Evolutionary conservation across 2,888 invertebrate genomes (phyloP).

Genomic region (Agrotis clavis): DNA sequence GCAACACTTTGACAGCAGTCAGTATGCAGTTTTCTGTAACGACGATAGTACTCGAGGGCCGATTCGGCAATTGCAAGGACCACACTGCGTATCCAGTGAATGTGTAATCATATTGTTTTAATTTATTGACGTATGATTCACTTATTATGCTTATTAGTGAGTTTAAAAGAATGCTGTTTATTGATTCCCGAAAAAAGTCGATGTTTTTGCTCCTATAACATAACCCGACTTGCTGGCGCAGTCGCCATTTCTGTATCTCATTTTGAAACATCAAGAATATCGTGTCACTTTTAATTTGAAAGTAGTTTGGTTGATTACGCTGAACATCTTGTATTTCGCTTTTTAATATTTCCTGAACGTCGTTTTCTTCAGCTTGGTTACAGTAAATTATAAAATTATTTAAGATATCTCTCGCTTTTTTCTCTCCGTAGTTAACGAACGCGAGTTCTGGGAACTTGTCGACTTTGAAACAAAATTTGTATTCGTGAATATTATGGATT

Average conservation of each 20-base stretch:
- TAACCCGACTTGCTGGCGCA: not conserved
- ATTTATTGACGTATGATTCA: not conserved
- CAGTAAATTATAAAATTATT: not conserved
- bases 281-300: not conserved
- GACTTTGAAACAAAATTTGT: not conserved
- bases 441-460: not conserved
- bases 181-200: not conserved
- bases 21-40: constrained; percentile 11
- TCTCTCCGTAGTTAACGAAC: not conserved
- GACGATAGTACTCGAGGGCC: not conserved
- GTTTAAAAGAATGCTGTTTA: not conserved
- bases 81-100: constrained; percentile 4
- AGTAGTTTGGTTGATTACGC: constrained; percentile 3
- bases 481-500: constrained; percentile 1
- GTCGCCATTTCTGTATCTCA: not conserved
- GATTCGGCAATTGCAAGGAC: not conserved
- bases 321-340: constrained; percentile 5
- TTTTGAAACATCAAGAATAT: not conserved
- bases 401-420: not conserved
- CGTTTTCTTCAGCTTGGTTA: not conserved
- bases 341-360: not conserved
- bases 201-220: not conserved
- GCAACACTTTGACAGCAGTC: constrained; percentile 18
- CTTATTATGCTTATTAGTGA: constrained; percentile 1
- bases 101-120: not conserved